Percentiles rank a stretch among this genome's conserved stretches.
Conservation (phyloP, 2,888 invertebrate species). For the Kryphioiulus occultus region DNA sequence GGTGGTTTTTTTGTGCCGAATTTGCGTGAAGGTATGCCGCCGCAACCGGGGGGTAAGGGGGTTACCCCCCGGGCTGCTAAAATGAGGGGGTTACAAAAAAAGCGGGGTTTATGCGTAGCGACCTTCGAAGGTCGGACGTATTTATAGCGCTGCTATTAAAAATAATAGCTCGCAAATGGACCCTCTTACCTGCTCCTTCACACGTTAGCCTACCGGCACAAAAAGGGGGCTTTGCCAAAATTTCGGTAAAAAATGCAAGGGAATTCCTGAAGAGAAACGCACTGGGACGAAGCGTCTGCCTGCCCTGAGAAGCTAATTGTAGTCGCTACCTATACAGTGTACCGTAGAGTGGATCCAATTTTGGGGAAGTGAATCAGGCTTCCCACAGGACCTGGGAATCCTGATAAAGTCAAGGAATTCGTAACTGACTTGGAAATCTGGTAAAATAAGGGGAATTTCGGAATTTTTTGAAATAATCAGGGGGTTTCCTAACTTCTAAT, state of each 20-base stretch:
- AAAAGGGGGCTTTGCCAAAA: not conserved
- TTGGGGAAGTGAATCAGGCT: too few species aligned
- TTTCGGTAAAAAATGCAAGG: not conserved
- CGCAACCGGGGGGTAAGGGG: not conserved
- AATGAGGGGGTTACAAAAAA: not conserved
- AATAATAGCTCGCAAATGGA: not conserved
- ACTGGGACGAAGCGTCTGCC: too few species aligned
- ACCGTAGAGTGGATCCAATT: too few species aligned
- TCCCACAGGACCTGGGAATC: too few species aligned
- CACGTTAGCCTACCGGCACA: not conserved
- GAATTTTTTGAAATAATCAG: too few species aligned
- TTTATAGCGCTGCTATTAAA: not conserved
- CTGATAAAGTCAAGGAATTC: too few species aligned
- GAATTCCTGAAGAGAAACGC: too few species aligned
- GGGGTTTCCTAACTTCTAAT: too few species aligned
- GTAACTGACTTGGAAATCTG: too few species aligned
- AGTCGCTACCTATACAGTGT: too few species aligned
- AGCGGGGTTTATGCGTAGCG: not conserved
- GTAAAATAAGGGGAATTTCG: too few species aligned
- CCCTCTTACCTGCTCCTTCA: not conserved
- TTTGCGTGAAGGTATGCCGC: conserved; percentile 3
- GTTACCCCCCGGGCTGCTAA: not conserved
- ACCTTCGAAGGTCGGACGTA: not conserved
- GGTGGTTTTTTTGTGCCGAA: not conserved
- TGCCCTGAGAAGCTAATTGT: too few species aligned